Base-by-base conservation (phyloP, 2,113 vertebrate genomes). In the Carassius auratus region DNA sequence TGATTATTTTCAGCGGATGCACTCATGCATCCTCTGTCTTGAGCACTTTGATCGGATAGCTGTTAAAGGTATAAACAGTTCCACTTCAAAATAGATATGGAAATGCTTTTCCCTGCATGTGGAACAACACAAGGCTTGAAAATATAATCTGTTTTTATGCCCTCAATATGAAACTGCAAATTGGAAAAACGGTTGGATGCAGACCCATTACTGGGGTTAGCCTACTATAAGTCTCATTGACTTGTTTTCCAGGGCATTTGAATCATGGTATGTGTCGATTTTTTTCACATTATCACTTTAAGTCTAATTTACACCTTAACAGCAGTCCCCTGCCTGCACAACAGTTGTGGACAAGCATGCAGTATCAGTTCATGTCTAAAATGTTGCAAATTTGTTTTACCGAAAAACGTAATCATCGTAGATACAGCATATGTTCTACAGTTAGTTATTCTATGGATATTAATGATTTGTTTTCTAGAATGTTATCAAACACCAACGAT, bases 241-340 rank as follows among this genome's bases (percentile, higher is more conserved):
- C 89, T 89, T 85, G 61, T 66, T 33, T 66, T 86, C 66, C 78
- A 74, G 87, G 87, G 79, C 86, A 88, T 89, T 88, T 76, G 87
- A 92, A 91, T 91, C 83, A 89, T 90, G 88, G 85, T 87, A 89
- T 68, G 45, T 89, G 86, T 90, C 90, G 90, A 93, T 93, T 91
- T 86, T 87, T 92, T 90, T n/a, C 93, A 92, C 91, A 93, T 93
- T 92, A 92, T 89, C 89, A 50, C 88, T 83, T 89, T 88, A 92
- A 93, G 93, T 93, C 90, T 91, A 71, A 92, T 92, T 92, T 91
- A 81, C 89, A 85, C 55, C 85, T 86, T 92, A 91, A 91, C 91
- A 92, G 90, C 87, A 83, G 71, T 76, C 80, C 84, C 87, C 13
- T 85, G 88, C 88, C 85, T 1, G 73, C 90, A 87, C 69, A 84